Evolutionary conservation across 2,113 vertebrate species (phyloP), one percentile per base, ranked within the genome.

Genomic region (Murina feae): DNA sequence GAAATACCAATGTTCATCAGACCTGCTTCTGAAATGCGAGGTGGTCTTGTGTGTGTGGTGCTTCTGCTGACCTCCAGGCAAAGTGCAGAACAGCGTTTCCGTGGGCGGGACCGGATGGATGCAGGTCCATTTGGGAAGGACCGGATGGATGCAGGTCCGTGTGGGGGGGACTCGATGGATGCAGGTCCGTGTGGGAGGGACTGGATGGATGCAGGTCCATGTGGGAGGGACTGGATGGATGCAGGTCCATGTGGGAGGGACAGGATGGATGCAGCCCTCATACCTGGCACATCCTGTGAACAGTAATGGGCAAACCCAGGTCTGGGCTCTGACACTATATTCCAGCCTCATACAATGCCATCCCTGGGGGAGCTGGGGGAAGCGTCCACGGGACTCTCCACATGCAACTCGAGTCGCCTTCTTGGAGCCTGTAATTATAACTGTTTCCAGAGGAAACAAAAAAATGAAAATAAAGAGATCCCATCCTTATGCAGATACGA

Each of bases 21-120:
- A 44, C 65, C 63, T 96, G 65, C 72, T 71, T 89, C 60, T 87
- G 35, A 81, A 95, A 68, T 4, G 12, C 21, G 69, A 96, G 32
- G 79, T 80, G 90, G 79, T 63, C 74, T 47, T 63, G 49, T 86
- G 47, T 60, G 53, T 55, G 66, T 23, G 71, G 47, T 72, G 11
- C 72, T 94, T 88, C 68, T 37, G 71, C 0, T 55, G 76, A 86
- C 75, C 75, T 74, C 42, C 39, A 44, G 65, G 92, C 51, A 90
- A 95, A 85, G 84, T 21, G 49, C 60, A 4, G 35, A 28, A 74
- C 65, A 42, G 18, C 37, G 35, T 88, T 44, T 63, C 12, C 30
- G 42, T 44, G 6, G 6, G 42, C 5, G 42, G 42, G 42, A 44
- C 42, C 5, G 42, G 42, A 44, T 44, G 42, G 42, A 44, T 44